Evolutionary conservation across 1,140 invertebrate species (phyloP).

Genomic region (Nomia melanderi): DNA sequence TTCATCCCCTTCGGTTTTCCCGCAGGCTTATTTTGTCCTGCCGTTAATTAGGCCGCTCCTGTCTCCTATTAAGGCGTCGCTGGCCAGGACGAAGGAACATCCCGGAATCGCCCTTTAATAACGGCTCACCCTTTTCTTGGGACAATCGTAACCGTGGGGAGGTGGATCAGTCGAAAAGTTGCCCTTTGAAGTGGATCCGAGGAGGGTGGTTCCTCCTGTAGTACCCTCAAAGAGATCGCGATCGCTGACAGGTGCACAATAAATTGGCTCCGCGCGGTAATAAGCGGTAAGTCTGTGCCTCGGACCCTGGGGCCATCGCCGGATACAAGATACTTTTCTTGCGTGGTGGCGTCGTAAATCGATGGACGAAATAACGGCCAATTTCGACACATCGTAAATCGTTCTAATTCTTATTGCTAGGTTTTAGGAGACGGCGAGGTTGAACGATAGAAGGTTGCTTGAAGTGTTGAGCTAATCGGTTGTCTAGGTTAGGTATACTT

Average conservation of each 20-base stretch:
- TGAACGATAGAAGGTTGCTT: too few species aligned
- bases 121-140: conserved; percentile 61
- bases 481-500: too few species aligned
- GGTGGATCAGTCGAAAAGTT: conserved; percentile 54
- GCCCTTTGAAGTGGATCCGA: conserved; percentile 61
- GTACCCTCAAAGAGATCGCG: conserved; percentile 63
- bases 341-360: conserved; percentile 57
- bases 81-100: conserved; percentile 24
- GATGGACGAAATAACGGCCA: conserved; percentile 62
- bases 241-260: conserved; percentile 66
- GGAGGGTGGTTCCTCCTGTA: conserved; percentile 28
- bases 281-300: conserved; percentile 54
- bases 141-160: conserved; percentile 56
- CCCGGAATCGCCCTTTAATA: conserved; percentile 62
- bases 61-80: conserved; percentile 60
- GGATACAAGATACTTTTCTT: conserved; percentile 52
- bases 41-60: conserved; percentile 63
- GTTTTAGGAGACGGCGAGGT: background rate
- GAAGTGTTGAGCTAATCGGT: too few species aligned
- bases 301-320: conserved; percentile 50
- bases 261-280: conserved; percentile 62
- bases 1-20: conserved; percentile 3
- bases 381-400: conserved; percentile 73
- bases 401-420: background rate
- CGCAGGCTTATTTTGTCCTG: conserved; percentile 44